Base-by-base conservation (phyloP, 2,888 invertebrate species). In the Epinotia nisella region DNA sequence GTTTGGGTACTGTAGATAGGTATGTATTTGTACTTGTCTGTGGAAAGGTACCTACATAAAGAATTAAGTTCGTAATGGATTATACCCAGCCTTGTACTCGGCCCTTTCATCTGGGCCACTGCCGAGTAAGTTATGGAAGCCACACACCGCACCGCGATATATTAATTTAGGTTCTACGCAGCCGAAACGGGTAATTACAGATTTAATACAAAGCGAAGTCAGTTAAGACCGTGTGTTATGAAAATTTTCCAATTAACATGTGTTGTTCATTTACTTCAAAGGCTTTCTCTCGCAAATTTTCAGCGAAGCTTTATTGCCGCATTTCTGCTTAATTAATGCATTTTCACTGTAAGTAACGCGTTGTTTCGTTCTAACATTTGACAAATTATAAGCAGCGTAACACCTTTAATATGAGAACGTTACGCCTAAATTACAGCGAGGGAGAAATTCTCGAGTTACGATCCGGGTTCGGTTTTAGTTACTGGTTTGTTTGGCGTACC, bases 321-420 rank as follows among this genome's bases (percentile, higher is more conserved):
- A 80, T 82, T 83, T 80, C 77, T 76, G 80, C 79, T 78, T 83
- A 83, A 85, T 84, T 84, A 85, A 85, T 85, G 82, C 83, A 85
- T 84, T 82, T 82, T 82, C 81, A 78, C 78, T 80, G 81, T 81
- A 81, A 78, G 75, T 78, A 81, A 83, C 78, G 78, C 78, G 78
- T 81, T 80, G 82, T 79, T 78, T 77, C 78, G 76, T 79, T 78
- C 75, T 77, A 74, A 81, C 77, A 80, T 84, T 81, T 83, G 78
- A 79, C 78, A 80, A 81, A 84, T 83, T 82, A 82, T 81, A 77
- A 79, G 79, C 78, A 78, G 77, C 15, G 55, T 24, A 62, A 51
- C 49, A 61, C 61, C 53, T 71, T 67, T 62, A 45, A 67, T 72
- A 61, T 41, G 60, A 59, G 65, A 35, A 21, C 64, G 35, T 45